Evolutionary conservation across 2,888 invertebrate genomes (phyloP).

Genomic region (Lissonota sp.): DNA sequence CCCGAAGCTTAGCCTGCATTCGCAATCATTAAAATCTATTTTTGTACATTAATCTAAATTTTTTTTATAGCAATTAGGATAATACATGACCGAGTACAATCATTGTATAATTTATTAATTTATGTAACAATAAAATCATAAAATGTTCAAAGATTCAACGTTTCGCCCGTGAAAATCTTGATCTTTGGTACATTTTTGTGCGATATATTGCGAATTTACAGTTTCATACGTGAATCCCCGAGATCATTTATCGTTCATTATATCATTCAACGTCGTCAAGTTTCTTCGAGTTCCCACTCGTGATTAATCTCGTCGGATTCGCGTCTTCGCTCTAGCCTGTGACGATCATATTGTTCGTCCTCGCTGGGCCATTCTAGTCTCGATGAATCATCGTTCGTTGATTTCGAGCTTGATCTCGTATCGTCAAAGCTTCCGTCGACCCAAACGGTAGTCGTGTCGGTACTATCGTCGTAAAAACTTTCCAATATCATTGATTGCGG

Average conservation of each 20-base stretch:
- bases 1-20: constrained; percentile 63
- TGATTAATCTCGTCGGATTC: constrained; percentile 74
- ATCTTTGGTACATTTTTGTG: constrained; percentile 15
- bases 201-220: background rate
- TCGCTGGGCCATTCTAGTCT: constrained; percentile 72
- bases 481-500: constrained; percentile 65
- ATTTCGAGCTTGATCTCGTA: constrained; percentile 64
- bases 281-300: constrained; percentile 76
- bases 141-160: constrained; percentile 2
- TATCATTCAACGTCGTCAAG: constrained; percentile 67
- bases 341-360: constrained; percentile 70
- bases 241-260: background rate
- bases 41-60: constrained; percentile 32
- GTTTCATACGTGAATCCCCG: background rate
- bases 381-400: constrained; percentile 66
- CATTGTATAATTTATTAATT: constrained; percentile 57
- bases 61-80: background rate
- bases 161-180: constrained; percentile 3
- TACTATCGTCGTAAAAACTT: constrained; percentile 28
- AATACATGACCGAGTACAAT: constrained; percentile 31
- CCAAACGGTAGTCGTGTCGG: constrained; percentile 31
- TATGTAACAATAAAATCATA: constrained; percentile 52
- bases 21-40: constrained; percentile 13
- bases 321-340: constrained; percentile 63
- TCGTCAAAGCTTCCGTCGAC: constrained; percentile 67